phyloP scores from a whole-genome alignment of 2,888 invertebrate species.

The Ganaspis brasiliensis region DNA sequence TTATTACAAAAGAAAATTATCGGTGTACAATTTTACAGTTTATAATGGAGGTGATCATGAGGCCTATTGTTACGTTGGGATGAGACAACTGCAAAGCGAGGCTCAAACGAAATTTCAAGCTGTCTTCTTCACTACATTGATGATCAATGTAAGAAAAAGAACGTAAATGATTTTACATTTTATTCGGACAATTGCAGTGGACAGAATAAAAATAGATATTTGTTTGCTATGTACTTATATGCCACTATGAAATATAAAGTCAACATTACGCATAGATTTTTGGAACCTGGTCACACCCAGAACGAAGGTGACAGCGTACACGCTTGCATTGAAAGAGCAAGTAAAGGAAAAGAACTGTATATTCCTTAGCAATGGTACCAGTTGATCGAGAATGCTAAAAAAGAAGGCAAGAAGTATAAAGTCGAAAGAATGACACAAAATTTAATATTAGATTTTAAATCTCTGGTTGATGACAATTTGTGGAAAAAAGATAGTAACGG shows the following conservation, averaged over 20 bases:
- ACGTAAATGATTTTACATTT: neutral
- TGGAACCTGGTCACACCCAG: too few relatives aligned
- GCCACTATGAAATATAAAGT: neutral
- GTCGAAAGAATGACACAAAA: slow-evolving; percentile 2
- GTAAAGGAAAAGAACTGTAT: too few relatives aligned
- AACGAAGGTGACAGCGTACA: too few relatives aligned
- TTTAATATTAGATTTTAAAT: neutral
- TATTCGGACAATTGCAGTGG: neutral
- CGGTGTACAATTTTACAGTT: slow-evolving; percentile 61
- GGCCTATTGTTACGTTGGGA: slow-evolving; percentile 65
- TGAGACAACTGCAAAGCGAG: slow-evolving; percentile 62
- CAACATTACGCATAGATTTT: too few relatives aligned
- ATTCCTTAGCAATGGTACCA: too few relatives aligned
- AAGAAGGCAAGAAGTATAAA: neutral
- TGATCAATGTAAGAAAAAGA: neutral
- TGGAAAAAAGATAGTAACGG: neutral
- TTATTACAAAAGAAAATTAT: slow-evolving; percentile 60
- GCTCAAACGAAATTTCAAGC: slow-evolving; percentile 61
- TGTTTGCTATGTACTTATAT: slow-evolving; percentile 8
- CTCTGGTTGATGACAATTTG: slow-evolving; percentile 1
- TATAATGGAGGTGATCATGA: slow-evolving; percentile 54
- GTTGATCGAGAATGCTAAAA: too few relatives aligned
- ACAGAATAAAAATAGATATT: neutral
- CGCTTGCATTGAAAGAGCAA: too few relatives aligned
- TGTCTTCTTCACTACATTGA: neutral